phyloP scores from a whole-genome alignment of 2,888 invertebrate genomes.

The Norana najaformis region DNA sequence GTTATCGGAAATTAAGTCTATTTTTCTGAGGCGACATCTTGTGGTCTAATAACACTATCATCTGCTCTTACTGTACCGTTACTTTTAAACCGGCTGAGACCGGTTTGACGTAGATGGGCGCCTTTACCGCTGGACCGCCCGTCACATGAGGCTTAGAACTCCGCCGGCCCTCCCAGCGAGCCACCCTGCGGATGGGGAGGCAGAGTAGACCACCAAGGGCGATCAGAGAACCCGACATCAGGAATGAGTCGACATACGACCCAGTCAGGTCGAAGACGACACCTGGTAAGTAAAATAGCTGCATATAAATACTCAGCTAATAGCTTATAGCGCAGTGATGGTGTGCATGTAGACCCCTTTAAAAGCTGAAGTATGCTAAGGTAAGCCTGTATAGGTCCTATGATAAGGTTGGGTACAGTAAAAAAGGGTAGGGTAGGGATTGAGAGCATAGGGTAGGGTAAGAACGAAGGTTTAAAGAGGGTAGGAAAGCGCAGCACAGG shows the following conservation, averaged over 20 bases:
- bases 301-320: neutral
- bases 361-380: neutral
- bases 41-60: neutral
- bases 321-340: neutral
- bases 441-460: neutral
- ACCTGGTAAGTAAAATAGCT: neutral
- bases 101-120: neutral
- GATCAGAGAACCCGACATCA: constrained; percentile 37
- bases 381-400: neutral
- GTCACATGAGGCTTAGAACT: neutral
- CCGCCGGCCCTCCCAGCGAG: constrained; percentile 31
- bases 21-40: neutral
- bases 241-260: constrained; percentile 39
- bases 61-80: neutral
- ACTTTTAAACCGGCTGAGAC: neutral
- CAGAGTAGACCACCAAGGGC: constrained; percentile 38
- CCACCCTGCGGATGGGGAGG: constrained; percentile 36
- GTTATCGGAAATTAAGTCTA: neutral
- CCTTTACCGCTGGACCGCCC: neutral
- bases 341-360: neutral
- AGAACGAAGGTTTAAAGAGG: neutral
- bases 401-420: neutral
- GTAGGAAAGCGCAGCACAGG: too few species aligned
- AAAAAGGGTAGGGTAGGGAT: neutral
- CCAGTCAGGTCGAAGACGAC: constrained; percentile 20